Conservation (phyloP, 2,797 vertebrate genomes). For the Rhabdomys pumilio region DNA sequence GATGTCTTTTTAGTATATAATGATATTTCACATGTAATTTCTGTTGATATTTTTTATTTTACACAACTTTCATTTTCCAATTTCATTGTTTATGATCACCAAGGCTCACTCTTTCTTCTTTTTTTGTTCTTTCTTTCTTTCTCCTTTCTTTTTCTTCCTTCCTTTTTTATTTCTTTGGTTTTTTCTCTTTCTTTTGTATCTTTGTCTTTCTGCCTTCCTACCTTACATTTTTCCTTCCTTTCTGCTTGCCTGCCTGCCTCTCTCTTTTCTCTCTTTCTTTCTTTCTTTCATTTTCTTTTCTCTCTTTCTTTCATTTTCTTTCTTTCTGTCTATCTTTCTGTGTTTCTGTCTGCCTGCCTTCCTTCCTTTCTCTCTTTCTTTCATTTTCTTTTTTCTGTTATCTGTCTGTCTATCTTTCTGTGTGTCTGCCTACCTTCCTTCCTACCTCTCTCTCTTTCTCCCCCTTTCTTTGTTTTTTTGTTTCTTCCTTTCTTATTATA, state of each 20-base stretch:
- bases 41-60: background rate
- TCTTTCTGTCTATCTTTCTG: no score
- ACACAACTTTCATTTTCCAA: background rate
- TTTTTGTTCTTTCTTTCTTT: background rate
- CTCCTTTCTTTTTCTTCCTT: background rate
- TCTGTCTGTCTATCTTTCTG: no score
- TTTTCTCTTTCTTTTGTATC: background rate
- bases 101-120: background rate
- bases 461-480: background rate
- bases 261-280: background rate
- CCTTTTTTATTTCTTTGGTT: background rate
- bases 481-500: background rate
- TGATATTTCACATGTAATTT: slow-evolving; percentile 36
- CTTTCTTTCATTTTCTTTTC: background rate
- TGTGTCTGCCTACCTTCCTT: background rate
- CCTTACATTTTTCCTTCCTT: background rate
- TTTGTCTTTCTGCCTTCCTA: background rate
- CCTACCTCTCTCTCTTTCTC: background rate
- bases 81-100: background rate
- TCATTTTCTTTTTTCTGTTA: no score
- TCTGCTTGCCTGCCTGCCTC: no score
- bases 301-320: no score
- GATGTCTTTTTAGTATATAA: slow-evolving; percentile 52
- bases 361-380: no score
- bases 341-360: no score